Percentiles rank a stretch among this genome's conserved stretches.
phyloP scores from a whole-genome alignment of 2,797 vertebrate genomes.

The Phrynocephalus guinanensis region DNA sequence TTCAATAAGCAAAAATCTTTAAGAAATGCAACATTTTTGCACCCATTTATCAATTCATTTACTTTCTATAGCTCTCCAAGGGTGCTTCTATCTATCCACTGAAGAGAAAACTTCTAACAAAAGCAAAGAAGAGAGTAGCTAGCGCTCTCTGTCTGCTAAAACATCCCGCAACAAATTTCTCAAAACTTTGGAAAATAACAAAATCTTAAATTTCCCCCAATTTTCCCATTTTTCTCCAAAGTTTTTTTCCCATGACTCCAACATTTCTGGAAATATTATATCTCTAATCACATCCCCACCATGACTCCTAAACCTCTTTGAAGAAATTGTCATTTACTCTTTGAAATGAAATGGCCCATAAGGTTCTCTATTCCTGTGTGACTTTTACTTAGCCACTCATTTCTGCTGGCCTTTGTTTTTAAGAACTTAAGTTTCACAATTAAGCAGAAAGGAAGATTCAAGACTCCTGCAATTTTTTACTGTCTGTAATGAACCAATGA shows the following conservation, averaged over 20 bases:
- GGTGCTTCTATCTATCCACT: background rate
- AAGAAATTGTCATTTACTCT: background rate
- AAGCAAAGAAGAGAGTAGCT: background rate
- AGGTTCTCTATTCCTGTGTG: background rate
- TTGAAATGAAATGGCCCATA: background rate
- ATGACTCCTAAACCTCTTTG: background rate
- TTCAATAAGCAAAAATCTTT: background rate
- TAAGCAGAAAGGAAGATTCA: background rate
- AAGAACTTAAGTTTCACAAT: background rate
- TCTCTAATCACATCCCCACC: background rate
- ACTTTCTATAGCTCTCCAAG: background rate
- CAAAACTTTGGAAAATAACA: no score
- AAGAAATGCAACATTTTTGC: no score
- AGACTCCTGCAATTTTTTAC: background rate
- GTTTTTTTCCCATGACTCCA: no score
- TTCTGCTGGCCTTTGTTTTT: background rate
- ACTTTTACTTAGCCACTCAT: background rate
- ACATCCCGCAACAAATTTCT: background rate
- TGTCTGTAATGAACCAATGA: background rate
- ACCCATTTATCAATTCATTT: background rate
- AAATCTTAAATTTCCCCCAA: no score
- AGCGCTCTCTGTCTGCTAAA: background rate
- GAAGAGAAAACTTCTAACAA: background rate
- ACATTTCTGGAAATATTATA: no score
- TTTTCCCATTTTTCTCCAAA: no score